Percentiles rank a stretch among this genome's conserved stretches.
phyloP scores from a whole-genome alignment of 35 echinoderm and acorn worm species.

The Acanthaster planci region DNA sequence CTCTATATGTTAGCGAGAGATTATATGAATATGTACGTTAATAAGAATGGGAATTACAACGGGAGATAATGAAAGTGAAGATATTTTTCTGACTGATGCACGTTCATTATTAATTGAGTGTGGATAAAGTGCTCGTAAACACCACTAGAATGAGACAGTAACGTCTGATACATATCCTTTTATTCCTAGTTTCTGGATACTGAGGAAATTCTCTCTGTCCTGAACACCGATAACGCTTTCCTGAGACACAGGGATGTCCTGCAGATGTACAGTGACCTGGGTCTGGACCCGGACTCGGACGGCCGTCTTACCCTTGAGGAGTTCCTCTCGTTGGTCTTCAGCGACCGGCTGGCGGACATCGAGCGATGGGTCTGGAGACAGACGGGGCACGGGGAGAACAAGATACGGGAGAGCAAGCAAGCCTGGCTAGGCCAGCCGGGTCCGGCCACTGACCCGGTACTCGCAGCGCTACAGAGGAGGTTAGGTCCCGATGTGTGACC shows the following conservation, averaged over 20 bases:
- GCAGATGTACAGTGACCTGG: constrained; percentile 9
- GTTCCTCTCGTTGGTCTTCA: neutral
- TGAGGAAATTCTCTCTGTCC: neutral
- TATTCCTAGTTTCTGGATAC: neutral
- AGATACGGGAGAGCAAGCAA: constrained; percentile 24
- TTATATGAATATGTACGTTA: no score
- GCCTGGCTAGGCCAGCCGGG: constrained; percentile 7
- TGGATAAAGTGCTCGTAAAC: no score
- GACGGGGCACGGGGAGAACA: constrained; percentile 2
- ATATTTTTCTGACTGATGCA: no score
- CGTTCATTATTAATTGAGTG: no score
- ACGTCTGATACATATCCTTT: no score
- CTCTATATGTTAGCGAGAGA: no score
- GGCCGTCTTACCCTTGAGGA: neutral
- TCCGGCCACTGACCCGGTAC: neutral
- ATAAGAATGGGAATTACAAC: no score
- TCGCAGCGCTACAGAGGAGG: neutral
- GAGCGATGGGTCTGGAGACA: neutral
- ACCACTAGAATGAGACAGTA: no score
- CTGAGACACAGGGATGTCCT: constrained; percentile 1
- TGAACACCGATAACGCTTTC: constrained; percentile 5
- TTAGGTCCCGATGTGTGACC: neutral
- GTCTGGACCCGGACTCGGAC: constrained; percentile 19
- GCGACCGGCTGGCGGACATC: neutral
- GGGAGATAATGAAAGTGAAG: no score